Base-by-base conservation (phyloP, 2,797 vertebrate species). In the Geotrypetes seraphini region DNA sequence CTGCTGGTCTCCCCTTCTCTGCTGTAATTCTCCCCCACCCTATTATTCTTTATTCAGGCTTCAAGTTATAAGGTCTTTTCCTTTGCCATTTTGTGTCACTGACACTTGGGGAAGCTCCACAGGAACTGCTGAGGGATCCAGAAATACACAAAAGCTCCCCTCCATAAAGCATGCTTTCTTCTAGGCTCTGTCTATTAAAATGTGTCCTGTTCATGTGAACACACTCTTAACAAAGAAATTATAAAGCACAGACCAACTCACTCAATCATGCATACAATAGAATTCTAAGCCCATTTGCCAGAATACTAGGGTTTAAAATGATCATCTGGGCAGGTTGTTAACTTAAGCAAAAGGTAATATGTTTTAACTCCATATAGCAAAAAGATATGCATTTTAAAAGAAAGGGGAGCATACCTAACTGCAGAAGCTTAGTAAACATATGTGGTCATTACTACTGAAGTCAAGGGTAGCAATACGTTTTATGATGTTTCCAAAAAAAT, bases 31-130 rank as follows among this genome's bases (percentile, higher is more conserved):
- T 17, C 33, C 54, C 50, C 70, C 58, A 48, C 47, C 39, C 44
- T 62, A 81, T 86, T 85, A 75, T 86, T 63, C 73, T 73, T 77
- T 68, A 73, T 50, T 82, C 64, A 67, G 58, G 75, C 75, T 71
- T 73, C 61, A 68, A 70, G 74, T 28, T 46, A 66, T 62, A 34
- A 62, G 66, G 69, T 74, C 73, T 66, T 60, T 59, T 23, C 60
- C 70, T 66, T 59, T 10, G 69, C 66, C 59, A 27, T 69, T 66
- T 36, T 9, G 61, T 75, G 79, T 78, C 81, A 70, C 57, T 19
- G 53, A 43, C 59, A 65, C 55, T 67, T 34, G 54, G n/a, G 63
- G 69, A 75, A 74, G 66, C 53, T 42, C 69, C 0, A 25, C 50
- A 63, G 62, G 64, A 73, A 57, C 46, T 62, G 51, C 54, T 13